A percentile compares a stretch with the other conserved stretches of the same genome.
Conservation (phyloP, 2,797 vertebrate genomes). For the Stomatorhinus walkeri region DNA sequence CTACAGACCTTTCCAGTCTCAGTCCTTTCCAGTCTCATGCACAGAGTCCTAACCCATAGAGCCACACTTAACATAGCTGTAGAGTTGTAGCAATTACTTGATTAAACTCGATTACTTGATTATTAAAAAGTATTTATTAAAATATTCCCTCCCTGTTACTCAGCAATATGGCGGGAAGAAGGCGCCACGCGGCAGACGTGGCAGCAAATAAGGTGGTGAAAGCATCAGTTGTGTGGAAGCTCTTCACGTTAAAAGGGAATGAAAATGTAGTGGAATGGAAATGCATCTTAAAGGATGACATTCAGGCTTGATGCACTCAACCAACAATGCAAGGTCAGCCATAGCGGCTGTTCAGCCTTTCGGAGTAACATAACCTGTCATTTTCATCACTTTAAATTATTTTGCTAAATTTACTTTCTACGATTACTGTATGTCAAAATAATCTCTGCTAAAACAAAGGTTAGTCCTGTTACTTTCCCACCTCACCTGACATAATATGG, state of each 20-base stretch:
- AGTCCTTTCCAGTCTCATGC: neutral
- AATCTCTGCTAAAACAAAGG: neutral
- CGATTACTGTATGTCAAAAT: neutral
- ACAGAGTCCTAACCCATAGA: neutral
- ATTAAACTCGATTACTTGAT: neutral
- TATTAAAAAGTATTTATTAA: neutral
- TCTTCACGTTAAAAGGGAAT: neutral
- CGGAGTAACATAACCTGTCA: neutral
- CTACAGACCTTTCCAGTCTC: neutral
- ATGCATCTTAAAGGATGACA: neutral
- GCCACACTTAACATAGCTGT: neutral
- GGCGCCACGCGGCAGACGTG: neutral
- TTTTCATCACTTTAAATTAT: neutral
- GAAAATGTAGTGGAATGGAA: neutral
- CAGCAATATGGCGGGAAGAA: neutral
- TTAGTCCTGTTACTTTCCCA: neutral
- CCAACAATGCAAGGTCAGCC: neutral
- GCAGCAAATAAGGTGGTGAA: neutral
- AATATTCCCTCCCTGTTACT: neutral
- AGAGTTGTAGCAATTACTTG: neutral
- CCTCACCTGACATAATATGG: neutral
- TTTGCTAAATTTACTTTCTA: neutral
- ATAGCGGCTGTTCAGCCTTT: neutral
- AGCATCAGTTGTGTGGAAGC: neutral
- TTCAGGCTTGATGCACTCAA: neutral